Evolutionary conservation across 2,797 vertebrate genomes (phyloP), one percentile per base, ranked within the genome.

Genomic region (Oryzias dopingdopingensis): DNA sequence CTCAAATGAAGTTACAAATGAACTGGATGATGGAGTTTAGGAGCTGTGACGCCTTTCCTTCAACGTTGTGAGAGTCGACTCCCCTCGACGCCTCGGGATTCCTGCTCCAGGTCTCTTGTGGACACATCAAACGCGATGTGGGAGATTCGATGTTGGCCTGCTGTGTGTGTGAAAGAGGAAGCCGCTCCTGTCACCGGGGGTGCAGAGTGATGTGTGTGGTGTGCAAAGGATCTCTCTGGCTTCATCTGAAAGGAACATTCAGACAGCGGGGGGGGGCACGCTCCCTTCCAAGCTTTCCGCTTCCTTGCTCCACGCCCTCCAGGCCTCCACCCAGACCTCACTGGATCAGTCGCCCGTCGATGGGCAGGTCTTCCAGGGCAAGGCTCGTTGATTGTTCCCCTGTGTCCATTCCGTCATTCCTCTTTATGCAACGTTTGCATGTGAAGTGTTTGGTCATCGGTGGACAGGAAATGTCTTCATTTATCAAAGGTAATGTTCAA

Each of bases 221-320:
- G 56, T 15, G 64, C 67, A 56, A 63, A 57, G 62, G 71, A 73
- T 72, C 65, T 63, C 56, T 49, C 42, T 79, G 77, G 73, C 71
- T 70, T 29, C 50, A 56, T 59, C 65, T 68, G 23, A 74, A 76
- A 66, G 66, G 64, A 69, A 70, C 54, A 56, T 59, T 82, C 62
- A 76, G 57, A 67, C 32, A 10, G 32, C 10, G 32, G 32, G 29
- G 29, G 29, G 32, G 42, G 47, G 29, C 40, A 50, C 7, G 12
- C 72, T 68, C 72, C 79, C 74, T 74, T 81, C 75, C 74, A 77
- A 60, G 70, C 62, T 76, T 86, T 81, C 80, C 81, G 51, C 65
- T 80, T 73, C 77, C 76, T 79, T 7, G 2, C 58, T 52, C 74
- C 67, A 78, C 75, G 67, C 81, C 76, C 76, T 58, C 53, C 59